phyloP scores from a whole-genome alignment of 2,888 invertebrate species.

The Platycnemis pennipes region DNA sequence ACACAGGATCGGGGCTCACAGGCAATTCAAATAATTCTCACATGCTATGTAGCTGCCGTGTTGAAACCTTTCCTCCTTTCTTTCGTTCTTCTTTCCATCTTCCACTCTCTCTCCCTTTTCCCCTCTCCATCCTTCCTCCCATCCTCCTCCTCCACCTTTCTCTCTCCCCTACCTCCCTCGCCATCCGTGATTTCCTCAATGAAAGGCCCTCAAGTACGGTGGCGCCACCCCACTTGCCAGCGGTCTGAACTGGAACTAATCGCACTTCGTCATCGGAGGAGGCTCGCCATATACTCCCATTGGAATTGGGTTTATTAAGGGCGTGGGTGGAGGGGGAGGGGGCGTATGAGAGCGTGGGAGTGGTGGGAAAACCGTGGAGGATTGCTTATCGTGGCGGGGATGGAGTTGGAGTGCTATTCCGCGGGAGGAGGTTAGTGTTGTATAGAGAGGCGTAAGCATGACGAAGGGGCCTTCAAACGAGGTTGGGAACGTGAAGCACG shows the following conservation, averaged over 20 bases:
- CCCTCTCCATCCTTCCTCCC: too few relatives aligned
- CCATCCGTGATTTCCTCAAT: conserved; percentile 41
- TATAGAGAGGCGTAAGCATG: background rate
- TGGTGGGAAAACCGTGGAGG: too few relatives aligned
- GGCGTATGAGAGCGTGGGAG: background rate
- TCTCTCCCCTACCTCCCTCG: background rate
- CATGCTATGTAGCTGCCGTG: too few relatives aligned
- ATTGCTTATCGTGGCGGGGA: too few relatives aligned
- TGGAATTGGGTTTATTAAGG: background rate
- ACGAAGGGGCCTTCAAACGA: background rate
- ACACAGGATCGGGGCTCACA: too few relatives aligned
- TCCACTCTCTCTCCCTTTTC: background rate
- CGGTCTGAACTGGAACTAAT: conserved; percentile 48
- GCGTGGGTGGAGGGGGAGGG: background rate
- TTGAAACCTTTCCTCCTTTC: too few relatives aligned
- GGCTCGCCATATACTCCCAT: background rate
- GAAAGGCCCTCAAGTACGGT: conserved; percentile 38
- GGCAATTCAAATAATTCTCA: too few relatives aligned
- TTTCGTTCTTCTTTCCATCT: background rate
- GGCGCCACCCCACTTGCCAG: conserved; percentile 45
- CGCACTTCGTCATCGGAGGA: conserved; percentile 34
- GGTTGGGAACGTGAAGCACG: background rate
- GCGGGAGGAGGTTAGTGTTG: background rate
- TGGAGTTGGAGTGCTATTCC: background rate
- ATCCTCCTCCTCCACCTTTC: background rate